Conservation (phyloP, 2,888 invertebrate genomes). For the Cheiracanthium punctorium region DNA sequence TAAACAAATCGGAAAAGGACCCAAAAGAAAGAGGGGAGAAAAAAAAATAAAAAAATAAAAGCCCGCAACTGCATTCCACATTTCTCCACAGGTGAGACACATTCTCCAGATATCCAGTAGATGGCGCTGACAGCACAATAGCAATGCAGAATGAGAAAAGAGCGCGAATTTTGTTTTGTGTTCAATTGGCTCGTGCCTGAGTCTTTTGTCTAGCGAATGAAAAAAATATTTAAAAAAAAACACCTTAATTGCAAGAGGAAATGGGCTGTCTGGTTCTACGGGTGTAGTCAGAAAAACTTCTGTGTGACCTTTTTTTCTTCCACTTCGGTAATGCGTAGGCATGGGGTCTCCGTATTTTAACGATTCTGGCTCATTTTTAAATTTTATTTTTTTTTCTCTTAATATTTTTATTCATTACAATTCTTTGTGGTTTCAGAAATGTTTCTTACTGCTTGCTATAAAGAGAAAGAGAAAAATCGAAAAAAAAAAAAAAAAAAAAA, state of each 20-base stretch:
- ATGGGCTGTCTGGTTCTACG: slow-evolving; percentile 56
- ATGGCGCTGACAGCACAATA: slow-evolving; percentile 56
- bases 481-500: no score
- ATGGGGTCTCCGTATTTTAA: slow-evolving; percentile 34
- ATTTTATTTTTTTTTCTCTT: slow-evolving; percentile 18
- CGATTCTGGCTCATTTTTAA: slow-evolving; percentile 36
- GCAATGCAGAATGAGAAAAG: slow-evolving; percentile 17
- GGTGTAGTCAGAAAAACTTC: slow-evolving; percentile 67
- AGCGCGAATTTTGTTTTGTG: slow-evolving; percentile 32
- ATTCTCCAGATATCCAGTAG: slow-evolving; percentile 30
- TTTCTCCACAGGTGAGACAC: slow-evolving; percentile 29
- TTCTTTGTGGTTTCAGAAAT: slow-evolving; percentile 46
- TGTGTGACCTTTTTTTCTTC: slow-evolving; percentile 52
- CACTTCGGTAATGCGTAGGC: slow-evolving; percentile 63
- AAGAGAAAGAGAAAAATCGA: no score
- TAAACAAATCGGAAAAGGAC: not conserved
- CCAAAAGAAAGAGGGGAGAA: not conserved
- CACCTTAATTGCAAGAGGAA: slow-evolving; percentile 60
- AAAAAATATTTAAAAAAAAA: slow-evolving; percentile 36
- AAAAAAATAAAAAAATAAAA: not conserved
- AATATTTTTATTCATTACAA: slow-evolving; percentile 39
- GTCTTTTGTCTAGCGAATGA: slow-evolving; percentile 39
- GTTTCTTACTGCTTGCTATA: slow-evolving; percentile 33
- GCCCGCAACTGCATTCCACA: not conserved
- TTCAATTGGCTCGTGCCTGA: slow-evolving; percentile 59